Percentiles rank a stretch among this genome's conserved stretches.
Evolutionary conservation across 2,113 vertebrate genomes (phyloP).

Genomic region (Arothron firmamentum): DNA sequence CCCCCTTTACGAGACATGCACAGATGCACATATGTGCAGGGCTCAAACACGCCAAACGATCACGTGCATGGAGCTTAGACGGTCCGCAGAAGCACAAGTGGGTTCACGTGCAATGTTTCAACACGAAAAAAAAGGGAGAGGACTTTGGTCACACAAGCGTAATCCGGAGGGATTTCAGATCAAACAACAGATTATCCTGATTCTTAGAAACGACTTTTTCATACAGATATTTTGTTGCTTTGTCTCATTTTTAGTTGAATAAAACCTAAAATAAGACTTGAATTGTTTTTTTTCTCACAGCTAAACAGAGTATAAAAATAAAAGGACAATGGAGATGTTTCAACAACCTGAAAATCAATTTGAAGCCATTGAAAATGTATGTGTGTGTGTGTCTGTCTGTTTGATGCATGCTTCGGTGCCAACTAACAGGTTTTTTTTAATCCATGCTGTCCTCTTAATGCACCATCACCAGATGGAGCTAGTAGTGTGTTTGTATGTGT

Average conservation of each 20-base stretch:
- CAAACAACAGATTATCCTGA: no score
- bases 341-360: background rate
- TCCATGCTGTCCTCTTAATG: constrained; percentile 58
- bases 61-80: no score
- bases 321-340: background rate
- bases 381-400: constrained; percentile 28
- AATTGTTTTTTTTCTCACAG: background rate
- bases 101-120: no score
- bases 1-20: background rate
- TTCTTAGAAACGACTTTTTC: no score
- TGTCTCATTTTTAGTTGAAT: background rate
- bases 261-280: background rate
- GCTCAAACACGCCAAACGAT: no score
- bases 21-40: background rate
- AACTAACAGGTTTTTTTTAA: constrained; percentile 18
- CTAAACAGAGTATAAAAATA: background rate
- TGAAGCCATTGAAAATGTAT: constrained; percentile 14
- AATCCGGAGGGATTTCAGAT: no score
- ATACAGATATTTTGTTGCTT: no score
- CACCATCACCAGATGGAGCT: constrained; percentile 72
- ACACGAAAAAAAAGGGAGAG: background rate
- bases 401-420: constrained; percentile 27
- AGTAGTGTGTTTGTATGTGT: constrained; percentile 11
- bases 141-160: no score
- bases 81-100: no score